Evolutionary conservation across 2,888 invertebrate genomes (phyloP), one percentile per base, ranked within the genome.

Genomic region (Prenolepis imparis): DNA sequence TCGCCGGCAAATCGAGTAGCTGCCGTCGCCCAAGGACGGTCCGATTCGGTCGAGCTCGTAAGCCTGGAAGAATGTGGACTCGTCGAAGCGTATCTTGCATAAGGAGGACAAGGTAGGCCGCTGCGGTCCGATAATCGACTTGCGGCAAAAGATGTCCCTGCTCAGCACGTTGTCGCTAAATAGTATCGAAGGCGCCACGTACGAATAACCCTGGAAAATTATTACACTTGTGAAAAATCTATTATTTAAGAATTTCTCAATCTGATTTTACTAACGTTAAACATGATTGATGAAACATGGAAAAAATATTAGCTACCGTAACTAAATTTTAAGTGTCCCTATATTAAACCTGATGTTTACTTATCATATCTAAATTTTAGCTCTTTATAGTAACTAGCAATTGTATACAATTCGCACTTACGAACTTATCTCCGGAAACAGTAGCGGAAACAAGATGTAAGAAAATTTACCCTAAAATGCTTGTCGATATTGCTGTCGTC

Each of bases 111-210:
- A 88, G 0, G 91, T 90, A 0, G 92, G 91, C 41, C 91, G 88
- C 39, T 90, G 90, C 11, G 28, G 66, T 0, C 88, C 85, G 4
- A 82, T 80, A 28, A 64, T 84, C 80, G 72, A 18, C 66, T 87
- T 0, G 77, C 78, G 0, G 84, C 95, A 36, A 94, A 97, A 96
- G 83, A 97, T 96, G 91, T 97, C 97, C 83, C 97, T 97, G 28
- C 97, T 97, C 89, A 97, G 96, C 4, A 96, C 96, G 93, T 98
- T 98, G 93, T 97, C 97, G 28, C 97, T 97, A 95, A 98, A 98
- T 88, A 98, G 95, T 87, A 98, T 97, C 86, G 98, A 98, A 0
- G 99, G 99, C 0, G 99, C 98, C 78, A 99, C 98, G 95, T 98
- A 99, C 0, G 99, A 99, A 94, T 99, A 99, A 44, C 98, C 98